These are phyloP conservation scores for Littorina saxatilis DNA, from an alignment of 1,140 invertebrate species.

Conservation along the genomic window DNA sequence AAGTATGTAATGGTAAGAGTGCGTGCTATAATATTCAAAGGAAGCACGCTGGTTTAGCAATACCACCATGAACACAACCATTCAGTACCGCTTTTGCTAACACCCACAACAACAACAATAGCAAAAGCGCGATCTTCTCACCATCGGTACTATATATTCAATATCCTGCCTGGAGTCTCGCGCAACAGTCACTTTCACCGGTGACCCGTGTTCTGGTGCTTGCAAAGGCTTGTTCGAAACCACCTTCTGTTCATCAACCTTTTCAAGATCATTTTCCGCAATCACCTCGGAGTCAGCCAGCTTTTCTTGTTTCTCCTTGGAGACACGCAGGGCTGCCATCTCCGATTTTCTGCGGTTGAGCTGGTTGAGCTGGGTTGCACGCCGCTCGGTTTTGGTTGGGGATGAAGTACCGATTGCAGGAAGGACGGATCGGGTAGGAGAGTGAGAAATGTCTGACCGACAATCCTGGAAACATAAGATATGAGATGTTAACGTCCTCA, in stretches of 20 bases:
- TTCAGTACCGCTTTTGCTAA: no score
- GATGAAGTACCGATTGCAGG: background rate
- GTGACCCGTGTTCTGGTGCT: background rate
- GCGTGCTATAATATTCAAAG: no score
- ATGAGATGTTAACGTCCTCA: no score
- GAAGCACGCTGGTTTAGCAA: no score
- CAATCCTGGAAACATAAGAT: background rate
- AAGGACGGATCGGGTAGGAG: background rate
- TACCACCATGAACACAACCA: no score
- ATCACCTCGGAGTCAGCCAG: background rate
- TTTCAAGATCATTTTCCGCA: background rate
- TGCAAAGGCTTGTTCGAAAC: no score
- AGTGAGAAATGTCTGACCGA: background rate
- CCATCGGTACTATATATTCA: no score
- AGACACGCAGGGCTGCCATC: background rate
- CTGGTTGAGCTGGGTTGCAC: constrained; percentile 36
- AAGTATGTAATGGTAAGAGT: no score
- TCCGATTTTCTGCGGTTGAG: constrained; percentile 40
- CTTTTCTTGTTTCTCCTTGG: background rate
- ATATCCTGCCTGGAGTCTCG: background rate
- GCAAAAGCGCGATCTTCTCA: no score
- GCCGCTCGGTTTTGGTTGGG: constrained; percentile 6
- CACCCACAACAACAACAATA: no score
- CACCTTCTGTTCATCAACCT: background rate
- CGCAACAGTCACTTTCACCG: background rate